phyloP scores from a whole-genome alignment of 1,140 invertebrate species.

The Pogonus chalceus region DNA sequence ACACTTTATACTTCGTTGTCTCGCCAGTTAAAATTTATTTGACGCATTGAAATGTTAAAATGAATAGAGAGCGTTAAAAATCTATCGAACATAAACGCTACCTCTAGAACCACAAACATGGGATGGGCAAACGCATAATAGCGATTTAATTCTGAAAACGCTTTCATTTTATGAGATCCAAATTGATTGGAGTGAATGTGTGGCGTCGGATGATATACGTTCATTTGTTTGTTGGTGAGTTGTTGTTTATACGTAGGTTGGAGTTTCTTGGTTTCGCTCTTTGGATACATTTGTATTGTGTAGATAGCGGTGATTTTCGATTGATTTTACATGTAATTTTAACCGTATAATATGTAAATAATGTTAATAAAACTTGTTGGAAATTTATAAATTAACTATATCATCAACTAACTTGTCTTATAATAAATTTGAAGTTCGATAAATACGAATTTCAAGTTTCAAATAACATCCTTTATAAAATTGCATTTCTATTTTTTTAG shows the following conservation, averaged over 20 bases:
- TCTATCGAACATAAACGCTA: background rate
- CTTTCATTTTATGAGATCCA: background rate
- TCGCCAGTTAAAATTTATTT: background rate
- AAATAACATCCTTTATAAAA: too few relatives aligned
- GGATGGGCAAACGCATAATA: background rate
- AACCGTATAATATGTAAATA: too few relatives aligned
- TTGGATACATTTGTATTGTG: too few relatives aligned
- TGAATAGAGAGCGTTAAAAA: background rate
- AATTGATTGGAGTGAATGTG: constrained; percentile 3
- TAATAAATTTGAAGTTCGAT: too few relatives aligned
- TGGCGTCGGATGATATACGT: background rate
- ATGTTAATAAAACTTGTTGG: too few relatives aligned
- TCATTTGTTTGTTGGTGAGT: background rate
- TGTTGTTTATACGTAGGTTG: background rate
- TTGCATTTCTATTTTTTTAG: too few relatives aligned
- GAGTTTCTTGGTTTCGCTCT: too few relatives aligned
- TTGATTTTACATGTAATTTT: too few relatives aligned
- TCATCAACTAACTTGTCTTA: too few relatives aligned
- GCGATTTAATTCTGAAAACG: background rate
- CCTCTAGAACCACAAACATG: background rate
- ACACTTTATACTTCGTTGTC: background rate
- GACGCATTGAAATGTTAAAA: constrained; percentile 4
- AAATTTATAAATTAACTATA: too few relatives aligned
- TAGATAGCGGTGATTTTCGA: too few relatives aligned
- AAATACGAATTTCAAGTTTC: too few relatives aligned